A percentile compares a stretch with the other conserved stretches of the same genome.
Conservation (phyloP, 2,113 vertebrate genomes). For the Calypte anna region DNA sequence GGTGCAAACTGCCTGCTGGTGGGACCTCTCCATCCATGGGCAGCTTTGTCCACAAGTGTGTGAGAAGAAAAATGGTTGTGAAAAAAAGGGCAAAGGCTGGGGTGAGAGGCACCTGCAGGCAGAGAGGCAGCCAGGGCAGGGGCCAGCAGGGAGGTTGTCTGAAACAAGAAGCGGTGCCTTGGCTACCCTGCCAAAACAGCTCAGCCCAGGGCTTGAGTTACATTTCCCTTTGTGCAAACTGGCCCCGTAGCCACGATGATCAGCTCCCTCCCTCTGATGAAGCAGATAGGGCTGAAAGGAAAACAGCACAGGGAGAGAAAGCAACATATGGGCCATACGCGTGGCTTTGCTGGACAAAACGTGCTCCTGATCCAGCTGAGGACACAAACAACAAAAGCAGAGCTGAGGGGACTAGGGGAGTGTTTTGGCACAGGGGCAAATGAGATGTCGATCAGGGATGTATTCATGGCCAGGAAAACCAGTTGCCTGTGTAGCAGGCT, state of each 20-base stretch:
- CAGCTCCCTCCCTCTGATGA: conserved; percentile 1
- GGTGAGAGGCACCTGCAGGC: not conserved
- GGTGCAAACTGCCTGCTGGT: rapidly evolving
- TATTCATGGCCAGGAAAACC: not conserved
- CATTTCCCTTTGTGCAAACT: conserved; percentile 48
- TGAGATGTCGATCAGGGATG: rapidly evolving
- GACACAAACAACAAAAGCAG: not conserved
- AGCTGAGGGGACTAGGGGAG: not conserved
- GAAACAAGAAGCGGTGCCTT: conserved; percentile 22
- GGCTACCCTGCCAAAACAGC: conserved; percentile 55
- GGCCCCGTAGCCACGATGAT: not conserved
- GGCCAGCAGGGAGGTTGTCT: not conserved
- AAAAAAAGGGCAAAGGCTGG: not conserved
- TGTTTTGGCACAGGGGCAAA: not conserved
- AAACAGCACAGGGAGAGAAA: not conserved
- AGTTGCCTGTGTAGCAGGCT: not conserved
- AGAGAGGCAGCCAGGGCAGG: not conserved
- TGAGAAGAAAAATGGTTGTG: not conserved
- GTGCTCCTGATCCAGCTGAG: not conserved
- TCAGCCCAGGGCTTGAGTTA: conserved; percentile 27
- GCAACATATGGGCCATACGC: not conserved
- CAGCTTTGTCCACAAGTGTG: rapidly evolving
- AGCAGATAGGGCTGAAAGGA: conserved; percentile 24
- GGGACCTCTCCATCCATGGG: not conserved
- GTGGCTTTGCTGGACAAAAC: not conserved